phyloP scores from a whole-genome alignment of 2,797 vertebrate genomes.

The Meda fulgida region DNA sequence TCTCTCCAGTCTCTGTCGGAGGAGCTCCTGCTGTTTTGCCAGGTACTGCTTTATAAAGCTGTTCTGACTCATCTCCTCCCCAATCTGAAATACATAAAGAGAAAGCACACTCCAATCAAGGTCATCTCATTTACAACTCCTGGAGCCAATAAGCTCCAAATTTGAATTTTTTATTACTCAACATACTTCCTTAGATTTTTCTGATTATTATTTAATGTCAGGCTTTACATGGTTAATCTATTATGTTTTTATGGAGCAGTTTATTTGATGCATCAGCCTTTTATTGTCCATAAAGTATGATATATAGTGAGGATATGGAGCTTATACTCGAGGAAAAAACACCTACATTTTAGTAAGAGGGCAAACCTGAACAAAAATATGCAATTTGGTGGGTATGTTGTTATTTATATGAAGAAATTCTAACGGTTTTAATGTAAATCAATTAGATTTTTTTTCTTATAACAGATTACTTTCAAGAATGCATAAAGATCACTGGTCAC shows the following conservation, averaged over 20 bases:
- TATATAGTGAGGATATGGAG: neutral
- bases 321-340: no score
- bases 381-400: neutral
- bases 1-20: constrained; percentile 86
- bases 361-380: neutral
- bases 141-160: no score
- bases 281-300: neutral
- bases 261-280: neutral
- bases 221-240: no score
- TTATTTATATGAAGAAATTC: neutral
- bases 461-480: no score
- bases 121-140: neutral
- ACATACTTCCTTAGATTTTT: neutral
- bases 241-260: neutral
- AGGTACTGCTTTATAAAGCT: constrained; percentile 96
- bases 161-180: neutral
- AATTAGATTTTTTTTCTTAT: no score
- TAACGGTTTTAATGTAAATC: no score
- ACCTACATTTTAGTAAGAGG: neutral
- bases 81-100: constrained; percentile 78
- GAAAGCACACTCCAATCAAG: constrained; percentile 30
- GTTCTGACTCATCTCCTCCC: constrained; percentile 96
- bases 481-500: no score
- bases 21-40: constrained; percentile 93
- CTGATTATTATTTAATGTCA: no score